A percentile compares a stretch with the other conserved stretches of the same genome.
These are phyloP conservation scores for Ecliptopera silaceata DNA, from an alignment of 2,888 invertebrate species.

Conservation along the genomic window DNA sequence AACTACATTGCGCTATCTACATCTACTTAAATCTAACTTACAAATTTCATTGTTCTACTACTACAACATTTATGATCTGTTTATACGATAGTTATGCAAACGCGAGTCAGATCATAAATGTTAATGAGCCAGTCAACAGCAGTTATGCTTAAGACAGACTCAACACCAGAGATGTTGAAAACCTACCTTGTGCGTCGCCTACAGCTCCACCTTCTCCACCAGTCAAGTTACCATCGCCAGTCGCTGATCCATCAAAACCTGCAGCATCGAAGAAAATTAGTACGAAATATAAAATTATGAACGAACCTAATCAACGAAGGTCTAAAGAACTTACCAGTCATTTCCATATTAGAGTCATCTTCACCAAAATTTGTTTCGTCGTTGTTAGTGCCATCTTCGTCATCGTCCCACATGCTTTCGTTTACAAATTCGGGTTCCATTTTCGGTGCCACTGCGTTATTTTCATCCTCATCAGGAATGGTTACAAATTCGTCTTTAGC, in stretches of 20 bases:
- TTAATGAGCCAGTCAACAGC: constrained; percentile 34
- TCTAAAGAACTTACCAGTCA: constrained; percentile 69
- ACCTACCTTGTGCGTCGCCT: constrained; percentile 84
- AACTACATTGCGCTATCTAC: constrained; percentile 10
- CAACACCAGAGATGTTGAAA: constrained; percentile 41
- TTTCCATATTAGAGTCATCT: constrained; percentile 86
- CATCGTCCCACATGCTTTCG: constrained; percentile 83
- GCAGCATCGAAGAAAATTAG: constrained; percentile 21
- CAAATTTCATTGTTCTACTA: constrained; percentile 72
- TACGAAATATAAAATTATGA: background rate
- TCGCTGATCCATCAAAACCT: constrained; percentile 80
- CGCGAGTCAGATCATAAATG: constrained; percentile 34
- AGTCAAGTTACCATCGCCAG: constrained; percentile 79
- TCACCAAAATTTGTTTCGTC: constrained; percentile 86
- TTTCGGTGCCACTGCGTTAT: constrained; percentile 85
- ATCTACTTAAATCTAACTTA: constrained; percentile 50
- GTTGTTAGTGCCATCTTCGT: constrained; percentile 85
- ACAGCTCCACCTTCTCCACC: constrained; percentile 80
- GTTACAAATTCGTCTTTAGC: constrained; percentile 81
- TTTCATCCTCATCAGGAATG: constrained; percentile 80
- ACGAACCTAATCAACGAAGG: background rate
- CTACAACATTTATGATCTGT: constrained; percentile 48
- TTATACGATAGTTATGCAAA: background rate
- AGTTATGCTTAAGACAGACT: constrained; percentile 17
- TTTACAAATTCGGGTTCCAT: constrained; percentile 87